Conservation (phyloP, 2,888 invertebrate species). For the Drosophila mayaguana region DNA sequence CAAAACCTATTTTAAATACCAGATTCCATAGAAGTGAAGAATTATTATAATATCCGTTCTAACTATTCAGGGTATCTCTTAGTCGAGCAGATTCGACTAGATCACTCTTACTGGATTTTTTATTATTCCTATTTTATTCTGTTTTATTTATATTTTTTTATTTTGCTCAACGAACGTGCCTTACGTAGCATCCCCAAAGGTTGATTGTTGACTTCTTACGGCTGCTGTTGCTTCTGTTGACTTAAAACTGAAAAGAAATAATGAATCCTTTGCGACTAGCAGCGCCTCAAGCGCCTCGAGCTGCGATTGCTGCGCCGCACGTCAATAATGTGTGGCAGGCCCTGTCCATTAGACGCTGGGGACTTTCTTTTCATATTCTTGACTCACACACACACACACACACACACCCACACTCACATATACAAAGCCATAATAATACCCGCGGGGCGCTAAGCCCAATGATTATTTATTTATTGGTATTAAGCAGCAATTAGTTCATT, state of each 20-base stretch:
- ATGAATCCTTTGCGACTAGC: constrained; percentile 67
- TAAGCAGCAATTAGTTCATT: constrained; percentile 72
- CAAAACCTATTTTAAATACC: no score
- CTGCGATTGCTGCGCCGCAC: constrained; percentile 34
- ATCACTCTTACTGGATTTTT: no score
- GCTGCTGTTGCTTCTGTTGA: constrained; percentile 38
- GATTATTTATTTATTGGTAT: constrained; percentile 74
- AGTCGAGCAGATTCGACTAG: no score
- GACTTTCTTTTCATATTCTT: constrained; percentile 49
- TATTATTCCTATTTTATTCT: no score
- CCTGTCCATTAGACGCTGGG: constrained; percentile 47
- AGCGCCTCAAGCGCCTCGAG: constrained; percentile 59
- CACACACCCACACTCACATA: not conserved
- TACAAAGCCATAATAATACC: constrained; percentile 27
- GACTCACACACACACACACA: constrained; percentile 7
- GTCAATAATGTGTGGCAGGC: constrained; percentile 59
- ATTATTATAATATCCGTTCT: no score
- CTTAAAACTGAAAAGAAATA: constrained; percentile 54
- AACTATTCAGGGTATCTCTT: no score
- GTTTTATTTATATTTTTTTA: no score
- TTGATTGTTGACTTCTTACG: constrained; percentile 54
- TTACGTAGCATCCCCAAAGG: constrained; percentile 62
- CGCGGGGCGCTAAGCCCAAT: constrained; percentile 40
- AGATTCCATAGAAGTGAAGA: no score
- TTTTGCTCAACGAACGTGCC: constrained; percentile 33